Evolutionary conservation across 2,888 invertebrate genomes (phyloP), one percentile per base, ranked within the genome.

Genomic region (Heteropelma amictum): DNA sequence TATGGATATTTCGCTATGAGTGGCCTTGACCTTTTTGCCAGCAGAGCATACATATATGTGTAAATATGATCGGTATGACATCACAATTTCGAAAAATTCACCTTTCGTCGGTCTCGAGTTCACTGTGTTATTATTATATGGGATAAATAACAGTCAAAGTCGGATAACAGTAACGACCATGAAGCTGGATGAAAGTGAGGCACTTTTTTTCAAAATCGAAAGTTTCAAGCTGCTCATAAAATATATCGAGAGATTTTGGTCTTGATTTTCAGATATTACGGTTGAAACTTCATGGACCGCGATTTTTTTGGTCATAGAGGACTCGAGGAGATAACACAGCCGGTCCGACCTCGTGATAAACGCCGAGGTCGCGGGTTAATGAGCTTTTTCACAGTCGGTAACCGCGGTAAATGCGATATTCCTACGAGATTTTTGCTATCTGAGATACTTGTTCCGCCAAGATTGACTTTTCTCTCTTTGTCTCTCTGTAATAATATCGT

Each of bases 361-460:
- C 49, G 63, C 30, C 56, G 70, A 70, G 63, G 54, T 56, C 21
- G 21, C n/a, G 40, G 40, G 49, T 12, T 28, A 30, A 28, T 10
- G 14, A 7, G 10, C 19, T 58, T 60, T 26, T 60, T 58, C 60
- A 45, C 42, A 58, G 17, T 26, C 21, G 21, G 5, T 23, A 40
- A 40, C n/a, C 14, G 4, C 8, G 12, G 23, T 23, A n/a, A 17
- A 35, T 35, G 26, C 14, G n/a, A 56, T 40, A 26, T 42, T 17
- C 28, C 10, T n/a, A n/a, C 10, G 5, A 26, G 33, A 14, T n/a
- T 28, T 12, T 60, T 21, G 45, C 12, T 33, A 33, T 28, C 14
- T 2, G 28, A 19, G 3, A 30, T 45, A 12, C n/a, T 8, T 28
- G 17, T 17, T 7, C n/a, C 26, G 17, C 30, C 19, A 14, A 61